Base-by-base conservation (phyloP, 2,113 vertebrate species). In the Nesoenas mayeri region DNA sequence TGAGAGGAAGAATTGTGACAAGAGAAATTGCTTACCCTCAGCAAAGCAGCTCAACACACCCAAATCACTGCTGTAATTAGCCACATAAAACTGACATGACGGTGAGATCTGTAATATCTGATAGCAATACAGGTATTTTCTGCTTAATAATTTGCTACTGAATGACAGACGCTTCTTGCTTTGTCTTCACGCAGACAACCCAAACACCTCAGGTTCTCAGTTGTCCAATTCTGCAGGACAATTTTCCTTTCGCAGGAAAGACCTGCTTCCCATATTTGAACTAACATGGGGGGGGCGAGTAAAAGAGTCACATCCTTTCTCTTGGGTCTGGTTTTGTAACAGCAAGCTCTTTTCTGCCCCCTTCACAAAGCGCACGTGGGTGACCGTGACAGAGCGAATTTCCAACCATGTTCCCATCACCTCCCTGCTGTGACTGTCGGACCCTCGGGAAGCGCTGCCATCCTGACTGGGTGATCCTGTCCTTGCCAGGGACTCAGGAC, bases 1-100 rank as follows among this genome's bases (percentile, higher is more conserved):
- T 89, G 54, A 65, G 83, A 87, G 73, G 85, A 94, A 81, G 60
- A 87, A 79, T 32, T 69, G 57, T 48, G 66, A 93, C 89, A 93
- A 85, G 88, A 85, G 73, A 85, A 91, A 81, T 34, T 51, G 71
- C 91, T 89, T 88, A 89, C 79, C 77, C 89, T 91, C 81, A 79
- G 84, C 82, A 91, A 96, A 92, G 69, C 17, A 91, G 86, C 54
- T 92, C 9, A 25, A 42, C 60, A 60, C 53, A 58, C 74, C 58
- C 80, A 50, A 70, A 58, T 40, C 2, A 2, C 32, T 71, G 62
- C 69, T 93, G 65, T 88, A 73, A 96, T 84, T 79, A 90, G 87
- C 69, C 42, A 61, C 22, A 19, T 31, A 88, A 89, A 85, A 92
- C 77, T n/a, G 48, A 87, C 29, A 48, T 1, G 26, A 66, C 38